These are phyloP conservation scores for Etheostoma cragini DNA, from an alignment of 2,113 vertebrate species.

Conservation along the genomic window DNA sequence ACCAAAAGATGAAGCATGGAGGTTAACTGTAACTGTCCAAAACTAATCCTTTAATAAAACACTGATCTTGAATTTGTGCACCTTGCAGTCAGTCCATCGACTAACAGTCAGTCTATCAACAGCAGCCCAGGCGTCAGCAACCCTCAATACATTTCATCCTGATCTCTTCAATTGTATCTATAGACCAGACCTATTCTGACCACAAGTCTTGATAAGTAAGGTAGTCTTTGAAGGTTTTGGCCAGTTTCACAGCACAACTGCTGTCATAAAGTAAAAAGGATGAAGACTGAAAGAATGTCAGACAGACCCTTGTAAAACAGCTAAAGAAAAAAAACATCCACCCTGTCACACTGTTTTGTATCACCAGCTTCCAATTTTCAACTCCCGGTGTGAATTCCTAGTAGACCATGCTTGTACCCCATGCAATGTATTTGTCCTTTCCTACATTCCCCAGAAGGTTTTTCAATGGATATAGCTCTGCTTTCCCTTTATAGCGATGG, in stretches of 20 bases:
- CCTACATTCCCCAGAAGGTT: neutral
- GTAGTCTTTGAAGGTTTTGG: constrained; percentile 9
- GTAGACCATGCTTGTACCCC: neutral
- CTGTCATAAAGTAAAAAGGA: neutral
- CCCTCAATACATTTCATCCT: neutral
- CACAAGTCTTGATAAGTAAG: neutral
- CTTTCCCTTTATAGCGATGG: neutral
- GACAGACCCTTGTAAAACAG: neutral
- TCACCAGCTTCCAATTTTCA: neutral
- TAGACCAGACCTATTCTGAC: neutral
- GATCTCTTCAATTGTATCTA: constrained; percentile 35
- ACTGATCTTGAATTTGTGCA: neutral
- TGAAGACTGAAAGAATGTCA: neutral
- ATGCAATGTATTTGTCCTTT: neutral
- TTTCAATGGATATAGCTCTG: neutral
- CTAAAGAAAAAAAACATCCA: neutral
- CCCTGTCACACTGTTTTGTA: neutral
- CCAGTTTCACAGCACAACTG: neutral
- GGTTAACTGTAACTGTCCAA: neutral
- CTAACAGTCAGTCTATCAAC: neutral
- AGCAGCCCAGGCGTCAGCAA: neutral
- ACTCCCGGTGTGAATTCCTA: neutral
- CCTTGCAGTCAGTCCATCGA: neutral
- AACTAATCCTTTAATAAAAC: neutral
- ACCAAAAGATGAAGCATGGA: neutral